Evolutionary conservation across 2,888 invertebrate species (phyloP).

Genomic region (Ethmia dodecea): DNA sequence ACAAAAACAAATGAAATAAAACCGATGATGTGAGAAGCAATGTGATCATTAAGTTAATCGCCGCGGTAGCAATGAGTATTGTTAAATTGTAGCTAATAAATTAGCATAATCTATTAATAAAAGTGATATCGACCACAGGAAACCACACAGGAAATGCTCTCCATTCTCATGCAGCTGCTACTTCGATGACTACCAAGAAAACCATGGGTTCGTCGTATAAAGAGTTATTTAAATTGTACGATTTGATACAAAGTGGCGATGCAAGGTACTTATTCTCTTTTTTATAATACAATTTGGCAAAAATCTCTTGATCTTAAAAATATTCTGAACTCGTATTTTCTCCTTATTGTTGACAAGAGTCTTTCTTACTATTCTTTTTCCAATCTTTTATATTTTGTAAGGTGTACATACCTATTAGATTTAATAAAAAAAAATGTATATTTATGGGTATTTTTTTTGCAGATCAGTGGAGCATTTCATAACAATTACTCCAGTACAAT

Average conservation of each 20-base stretch:
- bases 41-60: slow-evolving; percentile 12
- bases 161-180: slow-evolving; percentile 40
- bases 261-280: slow-evolving; percentile 57
- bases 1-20: slow-evolving; percentile 42
- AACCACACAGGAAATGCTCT: slow-evolving; percentile 61
- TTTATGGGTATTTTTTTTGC: no score
- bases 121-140: slow-evolving; percentile 35
- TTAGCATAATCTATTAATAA: slow-evolving; percentile 3
- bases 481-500: slow-evolving; percentile 73
- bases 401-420: no score
- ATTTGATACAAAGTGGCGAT: slow-evolving; percentile 80
- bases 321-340: no score
- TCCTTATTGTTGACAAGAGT: no score
- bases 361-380: no score
- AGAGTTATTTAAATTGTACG: slow-evolving; percentile 75
- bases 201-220: slow-evolving; percentile 61
- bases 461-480: slow-evolving; percentile 59
- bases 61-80: slow-evolving; percentile 6
- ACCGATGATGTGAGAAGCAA: slow-evolving; percentile 17
- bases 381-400: no score
- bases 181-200: slow-evolving; percentile 40
- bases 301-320: no score
- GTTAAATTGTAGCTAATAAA: slow-evolving; percentile 1
- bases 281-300: background rate
- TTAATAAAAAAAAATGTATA: background rate